Conservation (phyloP, 2,888 invertebrate species). For the Dynastes tityus region DNA sequence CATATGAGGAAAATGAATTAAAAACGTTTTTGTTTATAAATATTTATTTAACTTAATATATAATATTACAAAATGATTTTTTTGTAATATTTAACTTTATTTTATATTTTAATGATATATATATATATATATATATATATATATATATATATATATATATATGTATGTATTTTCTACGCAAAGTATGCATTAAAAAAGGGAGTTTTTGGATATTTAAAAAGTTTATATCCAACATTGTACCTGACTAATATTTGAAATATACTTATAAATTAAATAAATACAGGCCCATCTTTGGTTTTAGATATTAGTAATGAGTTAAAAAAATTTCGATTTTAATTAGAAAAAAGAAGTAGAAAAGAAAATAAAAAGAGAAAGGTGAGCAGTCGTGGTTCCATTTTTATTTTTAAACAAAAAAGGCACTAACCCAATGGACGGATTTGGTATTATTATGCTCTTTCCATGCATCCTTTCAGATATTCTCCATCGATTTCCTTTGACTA, state of each 20-base stretch:
- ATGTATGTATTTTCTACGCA: constrained; percentile 34
- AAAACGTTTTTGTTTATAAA: constrained; percentile 57
- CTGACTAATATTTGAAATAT: constrained; percentile 48
- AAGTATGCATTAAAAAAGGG: constrained; percentile 21
- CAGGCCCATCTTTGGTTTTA: constrained; percentile 49
- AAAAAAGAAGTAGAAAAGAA: constrained; percentile 15
- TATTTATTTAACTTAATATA: constrained; percentile 63
- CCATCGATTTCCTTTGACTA: constrained; percentile 55
- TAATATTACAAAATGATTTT: no score
- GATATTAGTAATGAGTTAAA: constrained; percentile 39
- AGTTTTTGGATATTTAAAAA: constrained; percentile 25
- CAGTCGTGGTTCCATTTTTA: constrained; percentile 39
- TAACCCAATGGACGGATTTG: constrained; percentile 62
- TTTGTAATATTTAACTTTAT: no score
- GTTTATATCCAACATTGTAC: constrained; percentile 32
- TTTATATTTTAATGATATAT: constrained; percentile 52
- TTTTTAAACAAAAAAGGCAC: constrained; percentile 57
- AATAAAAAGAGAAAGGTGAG: neutral
- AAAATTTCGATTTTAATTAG: constrained; percentile 37
- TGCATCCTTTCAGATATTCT: constrained; percentile 21
- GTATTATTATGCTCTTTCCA: constrained; percentile 53
- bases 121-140: neutral
- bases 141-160: constrained; percentile 41
- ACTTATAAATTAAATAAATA: constrained; percentile 49
- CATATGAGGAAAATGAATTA: neutral